A percentile compares a stretch with the other conserved stretches of the same genome.
Conservation (phyloP, 2,797 vertebrate species). For the Gymnopithys bicolor region DNA sequence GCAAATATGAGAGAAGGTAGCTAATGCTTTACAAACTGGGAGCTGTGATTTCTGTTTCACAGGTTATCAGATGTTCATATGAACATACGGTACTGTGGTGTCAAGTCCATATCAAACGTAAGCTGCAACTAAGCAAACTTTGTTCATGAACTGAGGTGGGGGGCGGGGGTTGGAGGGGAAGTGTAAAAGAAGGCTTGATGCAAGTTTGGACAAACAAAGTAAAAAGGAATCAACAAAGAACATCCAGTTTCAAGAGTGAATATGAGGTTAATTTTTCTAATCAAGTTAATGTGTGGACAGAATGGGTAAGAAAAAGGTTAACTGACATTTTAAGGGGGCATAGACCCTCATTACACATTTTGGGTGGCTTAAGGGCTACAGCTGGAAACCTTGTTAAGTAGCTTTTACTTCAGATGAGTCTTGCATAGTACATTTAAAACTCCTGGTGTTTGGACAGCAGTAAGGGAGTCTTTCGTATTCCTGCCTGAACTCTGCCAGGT, state of each 20-base stretch:
- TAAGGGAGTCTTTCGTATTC: background rate
- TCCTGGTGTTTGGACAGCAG: background rate
- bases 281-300: background rate
- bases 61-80: slow-evolving; percentile 67
- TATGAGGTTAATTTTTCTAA: background rate
- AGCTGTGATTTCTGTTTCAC: slow-evolving; percentile 66
- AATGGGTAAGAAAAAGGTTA: background rate
- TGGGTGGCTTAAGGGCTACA: background rate
- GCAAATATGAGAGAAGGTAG: slow-evolving; percentile 31
- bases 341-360: background rate
- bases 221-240: background rate
- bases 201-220: slow-evolving; percentile 6
- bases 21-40: slow-evolving; percentile 65
- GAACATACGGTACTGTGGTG: slow-evolving; percentile 68
- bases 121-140: slow-evolving; percentile 65
- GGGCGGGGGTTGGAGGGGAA: slow-evolving; percentile 27
- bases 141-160: slow-evolving; percentile 51
- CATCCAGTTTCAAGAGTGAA: background rate
- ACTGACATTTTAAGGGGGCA: background rate
- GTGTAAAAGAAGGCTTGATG: slow-evolving; percentile 2
- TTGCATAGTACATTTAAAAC: background rate
- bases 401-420: background rate
- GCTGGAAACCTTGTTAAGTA: background rate
- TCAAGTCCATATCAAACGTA: slow-evolving; percentile 66
- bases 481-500: background rate